A percentile compares a stretch with the other conserved stretches of the same genome.
phyloP scores from a whole-genome alignment of 2,113 vertebrate species.

The Chunga burmeisteri region DNA sequence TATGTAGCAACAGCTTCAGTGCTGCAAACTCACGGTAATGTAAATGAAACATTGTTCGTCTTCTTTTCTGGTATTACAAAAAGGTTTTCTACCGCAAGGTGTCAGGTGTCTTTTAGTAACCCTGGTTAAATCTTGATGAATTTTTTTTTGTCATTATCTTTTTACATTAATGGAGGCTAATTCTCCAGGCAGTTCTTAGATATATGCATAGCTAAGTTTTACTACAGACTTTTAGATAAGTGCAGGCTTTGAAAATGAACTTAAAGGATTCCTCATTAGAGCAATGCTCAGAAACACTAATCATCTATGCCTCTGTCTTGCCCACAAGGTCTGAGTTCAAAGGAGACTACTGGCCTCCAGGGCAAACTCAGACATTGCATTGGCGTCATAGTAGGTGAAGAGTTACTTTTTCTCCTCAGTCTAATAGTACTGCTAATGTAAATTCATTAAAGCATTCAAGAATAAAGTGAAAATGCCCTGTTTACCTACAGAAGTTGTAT shows the following conservation, averaged over 20 bases:
- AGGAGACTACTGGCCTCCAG: not conserved
- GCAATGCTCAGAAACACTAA: not conserved
- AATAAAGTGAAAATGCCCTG: not conserved
- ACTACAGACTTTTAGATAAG: not conserved
- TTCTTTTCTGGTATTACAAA: not conserved
- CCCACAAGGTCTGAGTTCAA: not conserved
- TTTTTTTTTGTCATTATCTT: not conserved
- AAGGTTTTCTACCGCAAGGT: not conserved
- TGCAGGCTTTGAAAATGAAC: not conserved
- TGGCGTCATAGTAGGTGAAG: not conserved
- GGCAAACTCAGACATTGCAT: not conserved
- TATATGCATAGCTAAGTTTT: not conserved
- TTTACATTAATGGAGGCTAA: not conserved
- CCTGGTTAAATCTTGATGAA: not conserved
- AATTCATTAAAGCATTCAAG: not conserved
- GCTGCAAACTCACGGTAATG: not conserved
- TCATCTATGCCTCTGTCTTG: not conserved
- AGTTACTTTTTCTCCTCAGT: not conserved
- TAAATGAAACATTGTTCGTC: not conserved
- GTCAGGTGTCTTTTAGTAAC: not conserved
- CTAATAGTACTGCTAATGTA: not conserved
- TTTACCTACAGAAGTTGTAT: not conserved
- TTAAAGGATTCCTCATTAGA: not conserved
- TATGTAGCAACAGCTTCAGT: not conserved
- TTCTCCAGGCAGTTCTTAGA: not conserved